Evolutionary conservation across 2,797 vertebrate species (phyloP).

Genomic region (Prionace glauca): DNA sequence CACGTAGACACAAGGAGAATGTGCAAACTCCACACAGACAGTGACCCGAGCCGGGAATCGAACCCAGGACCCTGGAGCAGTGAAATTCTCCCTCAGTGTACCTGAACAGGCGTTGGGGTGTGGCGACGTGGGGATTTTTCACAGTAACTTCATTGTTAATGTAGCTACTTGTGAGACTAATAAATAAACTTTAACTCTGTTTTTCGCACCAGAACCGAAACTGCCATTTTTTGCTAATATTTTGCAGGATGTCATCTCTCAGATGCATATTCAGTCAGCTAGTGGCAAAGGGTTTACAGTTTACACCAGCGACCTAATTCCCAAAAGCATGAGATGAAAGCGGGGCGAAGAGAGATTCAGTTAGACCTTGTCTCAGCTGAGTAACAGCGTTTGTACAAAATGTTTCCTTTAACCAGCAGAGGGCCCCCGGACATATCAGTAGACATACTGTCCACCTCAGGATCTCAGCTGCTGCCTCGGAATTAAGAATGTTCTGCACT

Average conservation of each 20-base stretch:
- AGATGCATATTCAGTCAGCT: background rate
- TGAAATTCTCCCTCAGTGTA: too few species aligned
- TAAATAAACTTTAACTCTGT: too few species aligned
- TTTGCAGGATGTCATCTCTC: background rate
- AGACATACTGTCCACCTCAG: background rate
- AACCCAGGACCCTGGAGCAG: too few species aligned
- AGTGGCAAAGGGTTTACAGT: background rate
- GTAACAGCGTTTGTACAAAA: background rate
- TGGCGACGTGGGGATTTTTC: too few species aligned
- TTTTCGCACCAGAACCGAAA: too few species aligned
- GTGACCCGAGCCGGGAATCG: too few species aligned
- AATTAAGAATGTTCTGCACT: background rate
- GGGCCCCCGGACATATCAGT: background rate
- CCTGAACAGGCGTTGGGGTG: too few species aligned
- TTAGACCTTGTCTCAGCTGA: background rate
- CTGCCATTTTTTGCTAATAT: too few species aligned
- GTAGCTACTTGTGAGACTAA: too few species aligned
- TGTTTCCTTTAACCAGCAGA: background rate
- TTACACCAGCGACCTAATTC: background rate
- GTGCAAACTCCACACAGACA: too few species aligned
- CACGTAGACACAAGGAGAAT: too few species aligned
- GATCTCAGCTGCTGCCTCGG: background rate
- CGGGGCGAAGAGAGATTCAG: background rate
- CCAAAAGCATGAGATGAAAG: background rate
- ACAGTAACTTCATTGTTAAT: too few species aligned